Conservation (phyloP, 2,113 vertebrate species). For the Caloenas nicobarica region DNA sequence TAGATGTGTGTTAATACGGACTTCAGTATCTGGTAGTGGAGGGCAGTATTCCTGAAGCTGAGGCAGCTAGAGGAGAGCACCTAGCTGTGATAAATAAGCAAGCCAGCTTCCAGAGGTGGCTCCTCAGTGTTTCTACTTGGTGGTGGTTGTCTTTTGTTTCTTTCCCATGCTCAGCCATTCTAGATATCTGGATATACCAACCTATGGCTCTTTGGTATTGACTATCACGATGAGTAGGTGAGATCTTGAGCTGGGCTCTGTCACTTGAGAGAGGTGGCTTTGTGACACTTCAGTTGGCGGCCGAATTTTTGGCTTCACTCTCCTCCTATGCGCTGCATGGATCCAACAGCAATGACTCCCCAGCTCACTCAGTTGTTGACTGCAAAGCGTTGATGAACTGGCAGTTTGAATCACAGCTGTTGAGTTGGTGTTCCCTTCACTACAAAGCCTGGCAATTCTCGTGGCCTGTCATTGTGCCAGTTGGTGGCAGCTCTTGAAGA, state of each 20-base stretch:
- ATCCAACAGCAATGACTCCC: not conserved
- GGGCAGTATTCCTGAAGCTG: not conserved
- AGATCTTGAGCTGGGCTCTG: not conserved
- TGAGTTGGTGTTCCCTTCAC: conserved; percentile 62
- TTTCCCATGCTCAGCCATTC: not conserved
- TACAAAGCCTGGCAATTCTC: conserved; percentile 41
- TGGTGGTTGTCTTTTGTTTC: not conserved
- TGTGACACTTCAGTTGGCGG: not conserved
- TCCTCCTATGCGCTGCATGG: not conserved
- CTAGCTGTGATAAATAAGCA: not conserved
- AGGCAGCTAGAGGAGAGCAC: not conserved
- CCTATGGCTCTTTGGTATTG: not conserved
- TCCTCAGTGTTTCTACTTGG: not conserved
- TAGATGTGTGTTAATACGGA: not conserved
- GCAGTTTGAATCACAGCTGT: conserved; percentile 33
- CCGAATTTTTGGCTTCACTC: not conserved
- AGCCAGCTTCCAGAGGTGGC: not conserved
- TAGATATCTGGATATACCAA: not conserved
- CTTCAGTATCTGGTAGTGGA: not conserved
- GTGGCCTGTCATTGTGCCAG: conserved; percentile 34
- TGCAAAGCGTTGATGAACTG: not conserved
- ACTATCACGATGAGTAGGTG: not conserved
- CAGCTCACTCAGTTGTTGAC: not conserved
- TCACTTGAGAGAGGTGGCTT: not conserved
- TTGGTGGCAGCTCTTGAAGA: conserved; percentile 28